Evolutionary conservation across 2,888 invertebrate genomes (phyloP).

Genomic region (Nomada goodeniana): DNA sequence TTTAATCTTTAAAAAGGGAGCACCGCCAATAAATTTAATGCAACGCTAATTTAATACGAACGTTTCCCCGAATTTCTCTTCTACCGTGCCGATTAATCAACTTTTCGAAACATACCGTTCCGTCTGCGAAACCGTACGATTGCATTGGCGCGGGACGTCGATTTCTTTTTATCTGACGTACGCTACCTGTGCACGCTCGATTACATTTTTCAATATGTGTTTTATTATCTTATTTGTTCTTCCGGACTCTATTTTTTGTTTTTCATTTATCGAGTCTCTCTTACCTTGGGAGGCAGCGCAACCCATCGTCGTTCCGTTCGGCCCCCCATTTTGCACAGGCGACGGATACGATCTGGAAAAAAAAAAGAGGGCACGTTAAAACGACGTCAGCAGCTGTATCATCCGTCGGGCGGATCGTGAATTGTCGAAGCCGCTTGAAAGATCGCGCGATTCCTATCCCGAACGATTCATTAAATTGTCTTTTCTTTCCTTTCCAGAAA

Average conservation of each 20-base stretch:
- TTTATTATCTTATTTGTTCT: too few relatives aligned
- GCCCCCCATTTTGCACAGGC: constrained; percentile 81
- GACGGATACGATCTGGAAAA: constrained; percentile 82
- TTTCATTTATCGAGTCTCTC: constrained; percentile 10
- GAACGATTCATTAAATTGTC: not conserved
- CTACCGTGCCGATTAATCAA: constrained; percentile 62
- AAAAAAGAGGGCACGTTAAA: constrained; percentile 18
- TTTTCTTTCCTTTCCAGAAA: constrained; percentile 45
- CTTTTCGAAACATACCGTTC: constrained; percentile 22
- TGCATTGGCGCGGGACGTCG: not conserved
- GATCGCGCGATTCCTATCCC: not conserved
- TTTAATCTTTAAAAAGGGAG: constrained; percentile 60
- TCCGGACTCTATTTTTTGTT: too few relatives aligned
- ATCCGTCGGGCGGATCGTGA: too few relatives aligned
- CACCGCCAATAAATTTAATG: constrained; percentile 66
- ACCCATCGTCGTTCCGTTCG: constrained; percentile 80
- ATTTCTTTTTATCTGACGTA: not conserved
- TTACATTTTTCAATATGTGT: not conserved
- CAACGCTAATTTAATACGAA: constrained; percentile 67
- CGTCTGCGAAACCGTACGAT: constrained; percentile 16
- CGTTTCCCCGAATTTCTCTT: constrained; percentile 55
- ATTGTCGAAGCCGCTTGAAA: too few relatives aligned
- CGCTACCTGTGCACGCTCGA: not conserved
- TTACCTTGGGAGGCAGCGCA: constrained; percentile 81
- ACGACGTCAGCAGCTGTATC: not conserved